Evolutionary conservation across 2,113 vertebrate species (phyloP).

Genomic region (Hymenochirus boettgeri): DNA sequence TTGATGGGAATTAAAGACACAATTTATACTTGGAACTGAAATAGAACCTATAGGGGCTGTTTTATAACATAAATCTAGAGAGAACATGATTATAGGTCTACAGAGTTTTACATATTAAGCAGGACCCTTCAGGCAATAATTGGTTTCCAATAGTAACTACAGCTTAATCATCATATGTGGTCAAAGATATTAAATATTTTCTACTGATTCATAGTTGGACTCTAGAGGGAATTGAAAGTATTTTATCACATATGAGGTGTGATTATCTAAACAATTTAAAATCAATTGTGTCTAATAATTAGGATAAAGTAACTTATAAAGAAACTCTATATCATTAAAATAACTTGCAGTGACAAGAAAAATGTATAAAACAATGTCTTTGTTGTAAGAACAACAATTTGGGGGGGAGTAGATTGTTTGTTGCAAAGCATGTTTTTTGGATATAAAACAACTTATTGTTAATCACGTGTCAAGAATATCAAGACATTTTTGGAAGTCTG

Average conservation of each 20-base stretch:
- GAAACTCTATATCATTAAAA: too few species aligned
- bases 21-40: conserved; percentile 4
- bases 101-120: neutral
- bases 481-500: too few species aligned
- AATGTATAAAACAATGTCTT: too few species aligned
- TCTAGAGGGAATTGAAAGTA: neutral
- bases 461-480: too few species aligned
- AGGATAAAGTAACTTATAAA: too few species aligned
- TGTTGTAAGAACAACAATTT: too few species aligned
- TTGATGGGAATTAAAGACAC: conserved; percentile 8
- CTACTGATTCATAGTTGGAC: neutral
- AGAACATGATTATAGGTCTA: neutral
- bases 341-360: too few species aligned
- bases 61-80: conserved; percentile 1
- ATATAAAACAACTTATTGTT: too few species aligned
- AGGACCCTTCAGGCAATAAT: neutral
- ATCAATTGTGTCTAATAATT: too few species aligned
- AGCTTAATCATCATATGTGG: neutral
- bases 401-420: too few species aligned
- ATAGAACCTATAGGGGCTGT: neutral
- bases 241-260: neutral
- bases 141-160: neutral
- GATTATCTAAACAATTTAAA: too few species aligned
- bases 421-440: too few species aligned
- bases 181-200: neutral